Conservation (phyloP, 2,113 vertebrate genomes). For the Sinocyclocheilus maitianheensis region DNA sequence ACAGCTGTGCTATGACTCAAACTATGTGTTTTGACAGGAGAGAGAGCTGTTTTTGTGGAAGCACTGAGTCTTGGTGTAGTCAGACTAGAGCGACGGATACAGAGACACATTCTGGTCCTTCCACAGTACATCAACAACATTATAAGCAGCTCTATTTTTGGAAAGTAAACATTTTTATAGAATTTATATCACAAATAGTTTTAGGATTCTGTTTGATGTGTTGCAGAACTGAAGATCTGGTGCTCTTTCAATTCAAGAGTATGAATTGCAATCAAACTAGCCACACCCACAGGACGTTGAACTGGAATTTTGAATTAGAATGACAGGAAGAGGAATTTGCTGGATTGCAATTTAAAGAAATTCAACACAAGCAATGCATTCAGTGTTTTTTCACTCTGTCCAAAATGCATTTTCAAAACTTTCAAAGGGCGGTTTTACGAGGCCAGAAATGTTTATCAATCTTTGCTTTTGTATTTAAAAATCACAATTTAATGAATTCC, state of each 20-base stretch:
- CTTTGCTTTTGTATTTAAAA: not conserved
- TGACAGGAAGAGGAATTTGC: not conserved
- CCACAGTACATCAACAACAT: not conserved
- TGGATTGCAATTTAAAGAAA: not conserved
- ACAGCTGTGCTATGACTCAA: too few relatives aligned
- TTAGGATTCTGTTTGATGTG: not conserved
- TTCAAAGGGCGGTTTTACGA: not conserved
- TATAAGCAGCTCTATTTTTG: not conserved
- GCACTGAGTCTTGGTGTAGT: not conserved
- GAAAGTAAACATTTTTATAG: not conserved
- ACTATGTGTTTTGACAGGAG: not conserved
- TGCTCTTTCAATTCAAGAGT: not conserved
- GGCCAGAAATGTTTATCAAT: not conserved
- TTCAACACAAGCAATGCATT: not conserved
- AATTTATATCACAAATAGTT: not conserved
- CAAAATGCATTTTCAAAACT: too few relatives aligned
- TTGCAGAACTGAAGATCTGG: not conserved
- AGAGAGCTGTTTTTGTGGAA: constrained; percentile 18
- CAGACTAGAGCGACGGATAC: constrained; percentile 2
- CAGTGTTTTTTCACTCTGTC: not conserved
- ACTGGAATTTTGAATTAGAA: not conserved
- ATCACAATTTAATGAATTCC: not conserved
- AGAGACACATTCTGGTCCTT: not conserved
- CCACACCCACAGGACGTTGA: not conserved
- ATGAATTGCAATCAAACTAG: not conserved